Conservation (phyloP, 2,797 vertebrate species). For the Lutjanus argentimaculatus region DNA sequence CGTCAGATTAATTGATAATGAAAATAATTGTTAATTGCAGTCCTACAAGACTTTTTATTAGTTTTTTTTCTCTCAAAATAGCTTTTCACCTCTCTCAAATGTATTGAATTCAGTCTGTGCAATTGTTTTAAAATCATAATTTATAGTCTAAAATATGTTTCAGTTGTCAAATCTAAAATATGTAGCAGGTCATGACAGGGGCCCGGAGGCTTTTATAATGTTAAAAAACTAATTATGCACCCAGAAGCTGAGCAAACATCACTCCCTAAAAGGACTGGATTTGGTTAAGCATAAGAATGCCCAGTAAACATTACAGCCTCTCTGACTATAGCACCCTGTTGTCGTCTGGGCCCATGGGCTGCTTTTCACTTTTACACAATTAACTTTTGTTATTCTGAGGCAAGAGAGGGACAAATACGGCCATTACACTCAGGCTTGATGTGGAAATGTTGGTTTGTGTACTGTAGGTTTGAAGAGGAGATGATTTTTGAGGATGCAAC, state of each 20-base stretch:
- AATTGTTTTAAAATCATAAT: not conserved
- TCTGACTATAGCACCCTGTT: conserved; percentile 42
- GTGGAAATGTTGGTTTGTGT: conserved; percentile 21
- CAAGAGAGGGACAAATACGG: conserved; percentile 21
- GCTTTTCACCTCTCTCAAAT: not conserved
- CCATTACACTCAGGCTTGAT: not conserved
- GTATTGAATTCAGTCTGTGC: not conserved
- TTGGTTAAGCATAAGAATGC: conserved; percentile 78
- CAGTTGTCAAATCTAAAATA: conserved; percentile 36
- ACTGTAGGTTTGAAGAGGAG: conserved; percentile 14
- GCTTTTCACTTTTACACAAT: conserved; percentile 57
- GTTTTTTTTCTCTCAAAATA: not conserved
- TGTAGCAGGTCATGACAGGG: conserved; percentile 39
- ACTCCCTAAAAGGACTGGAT: conserved; percentile 45
- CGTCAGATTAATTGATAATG: no score
- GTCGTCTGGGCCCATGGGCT: conserved; percentile 47
- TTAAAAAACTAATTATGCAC: conserved; percentile 74
- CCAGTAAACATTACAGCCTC: conserved; percentile 71
- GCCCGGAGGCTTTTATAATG: conserved; percentile 70
- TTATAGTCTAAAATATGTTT: not conserved
- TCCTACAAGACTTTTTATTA: no score
- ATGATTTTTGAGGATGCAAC: not conserved
- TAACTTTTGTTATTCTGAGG: conserved; percentile 62
- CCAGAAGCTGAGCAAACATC: conserved; percentile 82
- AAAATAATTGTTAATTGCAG: no score